Evolutionary conservation across 2,888 invertebrate species (phyloP), one percentile per base, ranked within the genome.

Genomic region (Pachliopta kotzebuea): DNA sequence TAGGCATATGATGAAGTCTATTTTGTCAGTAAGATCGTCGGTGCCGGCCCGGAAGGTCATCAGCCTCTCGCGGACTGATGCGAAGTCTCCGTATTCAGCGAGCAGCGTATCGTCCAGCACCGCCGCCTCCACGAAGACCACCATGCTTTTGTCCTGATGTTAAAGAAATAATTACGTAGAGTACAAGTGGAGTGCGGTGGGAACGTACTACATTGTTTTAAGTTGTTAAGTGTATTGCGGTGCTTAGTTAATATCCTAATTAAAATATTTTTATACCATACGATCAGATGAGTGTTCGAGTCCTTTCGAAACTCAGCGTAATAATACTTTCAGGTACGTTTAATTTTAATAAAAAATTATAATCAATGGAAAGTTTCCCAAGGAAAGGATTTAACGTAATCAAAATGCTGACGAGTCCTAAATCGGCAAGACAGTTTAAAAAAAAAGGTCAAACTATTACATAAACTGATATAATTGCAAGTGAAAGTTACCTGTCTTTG

Each of bases 1-100:
- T 56, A 99, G 92, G 79, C 98, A 98, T 67, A 99, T 96, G 75
- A 99, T 98, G 81, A 99, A 98, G 90, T 99, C 99, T 71, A 99
- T 98, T 85, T 98, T 97, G 88, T 98, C 98, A 18, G 98, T 98
- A 66, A 99, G 94, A 87, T 98, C 98, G 84, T 98, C 98, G 60
- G 97, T 96, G 68, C 97, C 97, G 75, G 98, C 98, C 68, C 95
- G 94, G 83, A 95, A 95, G 4, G 97, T 97, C 93, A 97, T 96
- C 72, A 98, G 92, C 78, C 96, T 95, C 74, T 97, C 97, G 71
- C 96, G 94, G 63, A 98, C 94, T 4, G 93, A 90, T 59, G 93
- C 89, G 87, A 98, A 98, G 76, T 95, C 94, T 0, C 93, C 90
- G 81, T 97, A 96, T 72, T 94, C 94, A 50, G 94, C 93, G 49